A percentile compares a stretch with the other conserved stretches of the same genome.
Evolutionary conservation across 2,888 invertebrate genomes (phyloP).

Genomic region (Patella ulyssiponensis): DNA sequence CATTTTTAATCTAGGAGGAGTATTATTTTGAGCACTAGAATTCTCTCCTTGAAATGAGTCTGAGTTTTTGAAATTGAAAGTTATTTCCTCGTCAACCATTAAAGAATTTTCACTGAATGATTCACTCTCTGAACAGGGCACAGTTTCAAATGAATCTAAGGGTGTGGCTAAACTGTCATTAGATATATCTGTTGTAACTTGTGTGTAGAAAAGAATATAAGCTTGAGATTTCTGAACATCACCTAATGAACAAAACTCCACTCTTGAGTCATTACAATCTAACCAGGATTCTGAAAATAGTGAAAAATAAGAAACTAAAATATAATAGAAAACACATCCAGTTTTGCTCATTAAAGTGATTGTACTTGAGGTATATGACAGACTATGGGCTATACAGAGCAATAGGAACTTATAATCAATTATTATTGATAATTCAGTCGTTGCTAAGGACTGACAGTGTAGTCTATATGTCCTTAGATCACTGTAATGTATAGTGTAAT

Average conservation of each 20-base stretch:
- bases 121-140: not conserved
- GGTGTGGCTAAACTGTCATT: conserved; percentile 1
- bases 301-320: too few relatives aligned
- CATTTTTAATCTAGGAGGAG: not conserved
- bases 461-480: too few relatives aligned
- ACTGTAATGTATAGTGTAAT: too few relatives aligned
- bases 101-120: conserved; percentile 20
- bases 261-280: conserved; percentile 69
- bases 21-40: not conserved
- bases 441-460: too few relatives aligned
- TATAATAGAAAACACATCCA: too few relatives aligned
- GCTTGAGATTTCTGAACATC: conserved; percentile 68
- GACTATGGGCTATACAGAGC: too few relatives aligned
- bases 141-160: conserved; percentile 3
- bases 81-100: conserved; percentile 42
- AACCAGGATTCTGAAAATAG: conserved; percentile 67
- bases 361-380: too few relatives aligned
- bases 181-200: conserved; percentile 15
- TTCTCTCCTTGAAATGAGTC: conserved; percentile 1
- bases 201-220: conserved; percentile 70
- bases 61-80: conserved; percentile 42
- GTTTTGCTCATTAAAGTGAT: too few relatives aligned
- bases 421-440: too few relatives aligned
- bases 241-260: conserved; percentile 56
- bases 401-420: too few relatives aligned